Base-by-base conservation (phyloP, 2,888 invertebrate genomes). In the Dermolepida albohirtum region DNA sequence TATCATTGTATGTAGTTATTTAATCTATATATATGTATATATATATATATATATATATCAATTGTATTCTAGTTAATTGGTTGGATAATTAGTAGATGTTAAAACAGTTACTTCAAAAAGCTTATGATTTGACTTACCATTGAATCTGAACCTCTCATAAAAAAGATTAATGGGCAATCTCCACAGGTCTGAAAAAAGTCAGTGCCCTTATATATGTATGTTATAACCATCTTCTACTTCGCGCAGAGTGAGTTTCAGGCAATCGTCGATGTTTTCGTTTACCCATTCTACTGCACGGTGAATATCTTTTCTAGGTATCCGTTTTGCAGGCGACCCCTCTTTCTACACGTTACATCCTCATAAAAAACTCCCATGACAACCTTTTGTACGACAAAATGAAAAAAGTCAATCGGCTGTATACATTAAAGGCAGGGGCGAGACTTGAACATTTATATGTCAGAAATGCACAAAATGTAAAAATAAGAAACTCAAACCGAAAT, bases 351-450 rank as follows among this genome's bases (percentile, higher is more conserved):
- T 47, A 16, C 39, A 11, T 16, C 1, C 34, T n/a, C 59, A 47
- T 62, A 62, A 62, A 62, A 47, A 47, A 34, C 29, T 34, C 59
- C 59, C 47, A 34, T 14, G 47, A 14, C 59, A 39, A 14, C 39
- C 43, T 39, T 62, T 62, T 47, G 16, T 34, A 17, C n/a, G 34
- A 29, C 16, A 14, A 11, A 14, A 29, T 6, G 49, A 40, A 40
- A 40, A 62, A 62, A 62, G 59, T 47, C 59, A 62, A 62, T 62
- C 34, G 59, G 34, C 54, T 29, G 43, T 41, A 43, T 57, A 47
- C 34, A 34, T 6, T 10, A 34, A 34, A 34, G 10, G 34, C 34
- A 34, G 10, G 34, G 34, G 34, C 6, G 10, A 6, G 6, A 10
- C 10, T 1, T 22, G 22, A 4, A 22, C 22, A 22, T 22, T 34